Conservation (phyloP, 2,888 invertebrate genomes). For the Hirtodrosophila cameraria region DNA sequence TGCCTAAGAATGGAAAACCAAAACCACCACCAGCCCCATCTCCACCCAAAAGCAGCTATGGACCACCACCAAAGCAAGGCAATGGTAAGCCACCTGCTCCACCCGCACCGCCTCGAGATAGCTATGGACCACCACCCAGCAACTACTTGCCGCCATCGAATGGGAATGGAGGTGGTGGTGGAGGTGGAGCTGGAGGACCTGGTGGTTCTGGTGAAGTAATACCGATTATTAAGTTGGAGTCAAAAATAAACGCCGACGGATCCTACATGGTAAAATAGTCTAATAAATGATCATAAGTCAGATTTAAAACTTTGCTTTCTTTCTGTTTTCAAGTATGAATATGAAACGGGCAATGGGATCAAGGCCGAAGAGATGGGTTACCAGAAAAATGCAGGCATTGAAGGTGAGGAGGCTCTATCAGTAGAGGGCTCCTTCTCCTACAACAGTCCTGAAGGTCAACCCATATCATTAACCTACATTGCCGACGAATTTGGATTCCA, state of each 20-base stretch:
- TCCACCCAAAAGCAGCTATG: slow-evolving; percentile 46
- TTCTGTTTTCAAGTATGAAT: slow-evolving; percentile 85
- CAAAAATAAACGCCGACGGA: slow-evolving; percentile 81
- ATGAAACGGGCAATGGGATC: slow-evolving; percentile 91
- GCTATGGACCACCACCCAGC: slow-evolving; percentile 43
- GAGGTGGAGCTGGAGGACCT: slow-evolving; percentile 39
- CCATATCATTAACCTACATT: slow-evolving; percentile 87
- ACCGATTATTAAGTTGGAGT: slow-evolving; percentile 82
- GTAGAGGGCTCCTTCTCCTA: slow-evolving; percentile 89
- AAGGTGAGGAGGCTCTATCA: slow-evolving; percentile 88
- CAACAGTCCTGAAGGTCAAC: slow-evolving; percentile 90
- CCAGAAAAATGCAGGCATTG: slow-evolving; percentile 88
- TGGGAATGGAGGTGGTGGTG: slow-evolving; percentile 48
- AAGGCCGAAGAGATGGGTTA: slow-evolving; percentile 89
- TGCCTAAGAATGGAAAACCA: slow-evolving; percentile 42
- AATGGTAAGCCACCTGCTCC: slow-evolving; percentile 6
- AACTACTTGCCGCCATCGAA: slow-evolving; percentile 66
- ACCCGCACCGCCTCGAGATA: slow-evolving; percentile 14
- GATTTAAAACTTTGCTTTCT: background rate
- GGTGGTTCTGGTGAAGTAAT: slow-evolving; percentile 75
- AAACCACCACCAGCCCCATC: slow-evolving; percentile 36
- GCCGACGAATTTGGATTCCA: slow-evolving; percentile 90
- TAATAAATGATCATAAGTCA: rapidly evolving
- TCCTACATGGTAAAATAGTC: slow-evolving; percentile 78
- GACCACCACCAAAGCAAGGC: slow-evolving; percentile 39